Conservation (phyloP, 2,113 vertebrate species). For the Oostethus manadensis region DNA sequence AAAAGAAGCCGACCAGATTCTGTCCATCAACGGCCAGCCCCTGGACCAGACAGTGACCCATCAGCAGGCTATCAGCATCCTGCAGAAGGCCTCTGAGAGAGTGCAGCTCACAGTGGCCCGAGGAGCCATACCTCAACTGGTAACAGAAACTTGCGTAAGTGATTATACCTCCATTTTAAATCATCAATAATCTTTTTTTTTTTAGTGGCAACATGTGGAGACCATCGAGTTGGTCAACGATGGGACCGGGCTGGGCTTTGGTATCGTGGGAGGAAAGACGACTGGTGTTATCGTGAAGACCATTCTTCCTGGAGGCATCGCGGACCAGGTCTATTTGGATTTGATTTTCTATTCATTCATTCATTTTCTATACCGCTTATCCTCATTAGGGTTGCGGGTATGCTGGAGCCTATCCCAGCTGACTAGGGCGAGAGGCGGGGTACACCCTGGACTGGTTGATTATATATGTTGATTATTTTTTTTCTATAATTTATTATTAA, state of each 20-base stretch:
- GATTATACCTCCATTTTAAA: not conserved
- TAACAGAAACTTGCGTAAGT: slow-evolving; percentile 80
- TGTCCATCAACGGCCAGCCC: slow-evolving; percentile 86
- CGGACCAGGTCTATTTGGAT: slow-evolving; percentile 79
- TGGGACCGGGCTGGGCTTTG: slow-evolving; percentile 90
- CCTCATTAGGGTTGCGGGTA: too few species aligned
- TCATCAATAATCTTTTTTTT: not conserved
- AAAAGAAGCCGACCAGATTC: slow-evolving; percentile 90
- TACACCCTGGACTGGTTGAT: too few species aligned
- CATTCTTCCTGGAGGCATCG: slow-evolving; percentile 89
- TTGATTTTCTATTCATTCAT: too few species aligned
- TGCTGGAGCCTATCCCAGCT: too few species aligned
- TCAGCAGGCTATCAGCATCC: slow-evolving; percentile 87
- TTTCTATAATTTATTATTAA: too few species aligned
- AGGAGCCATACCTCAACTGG: slow-evolving; percentile 80
- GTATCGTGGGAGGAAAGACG: slow-evolving; percentile 90
- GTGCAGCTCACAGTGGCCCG: slow-evolving; percentile 85
- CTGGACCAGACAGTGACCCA: slow-evolving; percentile 92
- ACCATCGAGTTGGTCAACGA: slow-evolving; percentile 91
- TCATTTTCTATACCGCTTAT: too few species aligned
- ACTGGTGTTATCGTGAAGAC: slow-evolving; percentile 94
- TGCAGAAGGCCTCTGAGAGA: slow-evolving; percentile 84
- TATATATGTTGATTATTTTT: too few species aligned
- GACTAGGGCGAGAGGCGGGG: too few species aligned
- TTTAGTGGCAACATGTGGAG: slow-evolving; percentile 87